These are phyloP conservation scores for Epistrophe eligans DNA, from an alignment of 2,888 invertebrate species.

Conservation along the genomic window DNA sequence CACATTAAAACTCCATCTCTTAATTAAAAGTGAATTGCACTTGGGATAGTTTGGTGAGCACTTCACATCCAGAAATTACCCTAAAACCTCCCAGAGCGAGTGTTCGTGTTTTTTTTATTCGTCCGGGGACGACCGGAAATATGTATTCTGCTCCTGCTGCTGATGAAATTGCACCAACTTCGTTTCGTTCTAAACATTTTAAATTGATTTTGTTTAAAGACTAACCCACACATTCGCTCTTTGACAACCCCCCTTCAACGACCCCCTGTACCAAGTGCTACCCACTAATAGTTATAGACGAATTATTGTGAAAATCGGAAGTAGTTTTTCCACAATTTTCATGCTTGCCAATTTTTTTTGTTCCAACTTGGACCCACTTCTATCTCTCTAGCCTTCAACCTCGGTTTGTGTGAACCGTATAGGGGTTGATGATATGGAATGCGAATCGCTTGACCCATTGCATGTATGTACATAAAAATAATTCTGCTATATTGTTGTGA, in stretches of 20 bases:
- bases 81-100: conserved; percentile 23
- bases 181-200: conserved; percentile 8
- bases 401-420: too few species aligned
- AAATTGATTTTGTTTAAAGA: conserved; percentile 46
- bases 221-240: not conserved
- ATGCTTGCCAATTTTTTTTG: conserved; percentile 39
- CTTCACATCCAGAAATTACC: conserved; percentile 65
- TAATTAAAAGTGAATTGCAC: conserved; percentile 74
- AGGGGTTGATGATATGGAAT: not conserved
- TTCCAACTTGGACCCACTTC: not conserved
- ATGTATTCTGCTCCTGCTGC: not conserved
- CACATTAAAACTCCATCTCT: conserved; percentile 67
- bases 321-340: conserved; percentile 41
- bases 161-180: conserved; percentile 29
- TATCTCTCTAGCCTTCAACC: not conserved
- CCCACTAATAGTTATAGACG: conserved; percentile 5
- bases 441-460: conserved; percentile 44
- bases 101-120: not conserved
- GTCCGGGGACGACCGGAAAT: not conserved
- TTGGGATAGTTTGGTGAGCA: conserved; percentile 61
- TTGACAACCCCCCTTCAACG: not conserved
- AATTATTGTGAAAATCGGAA: conserved; percentile 38
- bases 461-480: not conserved
- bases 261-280: not conserved
- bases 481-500: conserved; percentile 22